Percentiles rank a stretch among this genome's conserved stretches.
phyloP scores from a whole-genome alignment of 2,888 invertebrate genomes.

The Scaptomyza polygonia region DNA sequence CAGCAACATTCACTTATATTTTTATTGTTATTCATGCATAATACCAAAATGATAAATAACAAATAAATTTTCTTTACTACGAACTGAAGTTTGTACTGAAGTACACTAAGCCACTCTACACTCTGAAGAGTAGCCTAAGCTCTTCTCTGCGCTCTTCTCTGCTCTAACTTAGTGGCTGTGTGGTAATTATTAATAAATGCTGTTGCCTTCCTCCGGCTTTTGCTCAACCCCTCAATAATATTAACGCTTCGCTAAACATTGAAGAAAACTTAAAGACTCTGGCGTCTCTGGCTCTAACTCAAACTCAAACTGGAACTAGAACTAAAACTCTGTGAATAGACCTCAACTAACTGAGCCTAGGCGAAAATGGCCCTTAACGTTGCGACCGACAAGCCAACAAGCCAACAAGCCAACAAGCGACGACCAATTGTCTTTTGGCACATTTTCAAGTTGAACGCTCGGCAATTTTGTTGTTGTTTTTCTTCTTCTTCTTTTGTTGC shows the following conservation, averaged over 20 bases:
- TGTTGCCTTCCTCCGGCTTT: constrained; percentile 39
- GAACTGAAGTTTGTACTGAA: constrained; percentile 25
- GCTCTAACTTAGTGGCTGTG: constrained; percentile 35
- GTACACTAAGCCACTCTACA: constrained; percentile 13
- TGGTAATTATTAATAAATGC: constrained; percentile 77
- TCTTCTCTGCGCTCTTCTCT: constrained; percentile 10
- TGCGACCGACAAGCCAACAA: constrained; percentile 35
- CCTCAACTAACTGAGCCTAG: constrained; percentile 36
- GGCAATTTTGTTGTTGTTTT: constrained; percentile 36
- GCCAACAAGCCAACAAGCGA: constrained; percentile 51
- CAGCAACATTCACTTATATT: constrained; percentile 62
- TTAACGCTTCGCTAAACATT: constrained; percentile 75
- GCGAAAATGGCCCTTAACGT: constrained; percentile 67
- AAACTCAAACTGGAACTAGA: constrained; percentile 31
- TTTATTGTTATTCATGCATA: constrained; percentile 78
- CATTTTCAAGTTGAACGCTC: constrained; percentile 79
- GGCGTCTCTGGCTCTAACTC: constrained; percentile 35
- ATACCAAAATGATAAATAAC: constrained; percentile 78
- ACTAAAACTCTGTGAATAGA: constrained; percentile 28
- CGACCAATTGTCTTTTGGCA: constrained; percentile 80
- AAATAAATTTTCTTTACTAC: constrained; percentile 70
- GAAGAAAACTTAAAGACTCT: constrained; percentile 71
- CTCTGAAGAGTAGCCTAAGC: too few relatives aligned
- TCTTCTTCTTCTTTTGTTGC: constrained; percentile 11
- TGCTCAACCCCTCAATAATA: constrained; percentile 56